phyloP scores from a whole-genome alignment of 35 echinoderm and acorn worm genomes.

The Hemicentrotus pulcherrimus region DNA sequence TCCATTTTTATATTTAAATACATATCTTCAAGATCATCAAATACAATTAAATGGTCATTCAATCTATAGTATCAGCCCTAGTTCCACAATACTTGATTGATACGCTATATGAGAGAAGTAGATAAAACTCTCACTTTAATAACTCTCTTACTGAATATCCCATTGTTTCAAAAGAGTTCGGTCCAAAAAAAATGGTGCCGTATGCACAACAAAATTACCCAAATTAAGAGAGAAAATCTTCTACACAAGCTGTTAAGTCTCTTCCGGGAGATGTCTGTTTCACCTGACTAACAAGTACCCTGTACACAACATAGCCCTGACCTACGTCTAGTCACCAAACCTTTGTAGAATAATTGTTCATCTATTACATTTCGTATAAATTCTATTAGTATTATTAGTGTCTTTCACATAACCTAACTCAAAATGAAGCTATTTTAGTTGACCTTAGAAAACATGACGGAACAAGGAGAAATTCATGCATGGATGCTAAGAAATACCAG shows the following conservation, averaged over 20 bases:
- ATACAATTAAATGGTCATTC: no score
- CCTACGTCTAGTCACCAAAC: not conserved
- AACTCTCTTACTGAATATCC: no score
- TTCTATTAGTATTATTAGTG: not conserved
- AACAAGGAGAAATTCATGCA: slow-evolving; percentile 12
- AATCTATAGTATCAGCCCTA: no score
- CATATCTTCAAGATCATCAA: no score
- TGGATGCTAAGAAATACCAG: not conserved
- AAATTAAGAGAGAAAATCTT: not conserved
- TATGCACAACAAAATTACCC: no score
- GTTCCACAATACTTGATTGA: no score
- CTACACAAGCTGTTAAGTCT: not conserved
- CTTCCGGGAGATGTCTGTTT: not conserved
- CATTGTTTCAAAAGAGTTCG: no score
- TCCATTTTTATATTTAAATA: no score
- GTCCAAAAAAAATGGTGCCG: no score
- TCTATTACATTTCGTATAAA: not conserved
- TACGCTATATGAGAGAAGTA: no score
- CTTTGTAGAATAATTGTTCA: not conserved
- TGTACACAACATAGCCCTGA: not conserved
- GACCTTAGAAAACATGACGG: not conserved
- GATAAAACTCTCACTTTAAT: no score
- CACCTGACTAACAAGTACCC: not conserved
- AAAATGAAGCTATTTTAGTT: not conserved
- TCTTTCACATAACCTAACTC: no score